Base-by-base conservation (phyloP, 2,113 vertebrate genomes). In the Plestiodon gilberti region DNA sequence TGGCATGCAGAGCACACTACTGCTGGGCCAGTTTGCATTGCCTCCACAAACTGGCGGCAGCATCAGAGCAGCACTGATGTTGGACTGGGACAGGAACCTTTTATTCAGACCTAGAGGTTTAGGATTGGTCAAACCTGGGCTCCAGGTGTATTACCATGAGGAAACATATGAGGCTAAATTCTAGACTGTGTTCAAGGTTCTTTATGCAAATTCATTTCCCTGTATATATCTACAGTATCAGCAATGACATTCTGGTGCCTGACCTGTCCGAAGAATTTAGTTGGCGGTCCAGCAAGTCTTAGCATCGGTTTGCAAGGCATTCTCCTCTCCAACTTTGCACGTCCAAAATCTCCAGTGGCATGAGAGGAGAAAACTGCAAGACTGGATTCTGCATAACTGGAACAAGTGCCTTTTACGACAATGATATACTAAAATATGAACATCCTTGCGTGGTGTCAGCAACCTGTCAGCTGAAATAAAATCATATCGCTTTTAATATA, bases 361-460 rank as follows among this genome's bases (percentile, higher is more conserved):
- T 0, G 0, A 87, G 0, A 22, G 55, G 1, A 61, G 59, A 93
- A 84, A 87, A 81, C 1, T 0, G 0, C 20, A 90, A 80, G 38
- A 59, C 6, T 9, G 73, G 84, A 73, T 55, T 73, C 1, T 59
- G 87, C 70, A 86, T 52, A 78, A 81, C 82, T 35, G 33, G 20
- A 88, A 75, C 70, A 81, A 81, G 3, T 22, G 1, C 8, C 13
- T 62, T 87, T 79, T 4, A 84, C 75, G 76, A 25, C 86, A 81
- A 78, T 74, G 67, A 83, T 87, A 82, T 82, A 90, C 77, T 85
- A 90, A 89, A 1, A 1, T 35, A 89, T 87, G 87, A 81, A 87
- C 84, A 85, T 87, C 77, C 83, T 82, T 20, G 87, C 75, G 74
- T n/a, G 43, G 13, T 77, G 15, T 10, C 52, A 85, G 73, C 22